These are phyloP conservation scores for Himalopsyche japonica DNA, from an alignment of 2,888 invertebrate species.

Conservation along the genomic window DNA sequence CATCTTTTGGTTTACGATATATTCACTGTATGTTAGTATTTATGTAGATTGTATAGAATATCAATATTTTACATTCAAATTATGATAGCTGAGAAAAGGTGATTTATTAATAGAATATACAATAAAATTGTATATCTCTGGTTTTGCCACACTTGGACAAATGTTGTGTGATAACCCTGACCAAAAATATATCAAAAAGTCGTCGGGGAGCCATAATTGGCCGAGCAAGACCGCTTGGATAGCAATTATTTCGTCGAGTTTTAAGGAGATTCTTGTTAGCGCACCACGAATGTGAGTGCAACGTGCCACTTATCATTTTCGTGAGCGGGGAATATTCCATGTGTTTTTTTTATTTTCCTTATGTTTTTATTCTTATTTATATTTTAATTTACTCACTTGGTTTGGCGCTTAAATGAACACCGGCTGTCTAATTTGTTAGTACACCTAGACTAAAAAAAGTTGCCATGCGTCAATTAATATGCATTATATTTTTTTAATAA, in stretches of 20 bases:
- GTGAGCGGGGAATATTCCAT: conserved; percentile 11
- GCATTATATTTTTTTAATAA: no score
- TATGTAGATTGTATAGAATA: no score
- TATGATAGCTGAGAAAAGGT: no score
- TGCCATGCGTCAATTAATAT: neutral
- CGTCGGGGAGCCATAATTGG: conserved; percentile 19
- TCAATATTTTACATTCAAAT: no score
- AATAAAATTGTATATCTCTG: no score
- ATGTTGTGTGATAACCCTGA: neutral
- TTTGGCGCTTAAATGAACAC: neutral
- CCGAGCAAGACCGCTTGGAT: conserved; percentile 4
- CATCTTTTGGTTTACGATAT: no score
- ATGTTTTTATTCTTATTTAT: neutral
- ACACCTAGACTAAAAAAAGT: neutral
- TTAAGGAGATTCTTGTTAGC: conserved; percentile 37
- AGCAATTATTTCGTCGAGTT: conserved; percentile 33
- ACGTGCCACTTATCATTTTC: conserved; percentile 32
- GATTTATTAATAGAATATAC: no score
- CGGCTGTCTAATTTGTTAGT: neutral
- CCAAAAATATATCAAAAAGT: neutral
- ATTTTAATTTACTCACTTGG: neutral
- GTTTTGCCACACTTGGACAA: neutral
- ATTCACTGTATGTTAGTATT: no score
- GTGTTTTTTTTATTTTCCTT: neutral
- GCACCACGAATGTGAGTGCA: conserved; percentile 19